These are phyloP conservation scores for Pollenia labialis DNA, from an alignment of 2,888 invertebrate species.

Conservation along the genomic window DNA sequence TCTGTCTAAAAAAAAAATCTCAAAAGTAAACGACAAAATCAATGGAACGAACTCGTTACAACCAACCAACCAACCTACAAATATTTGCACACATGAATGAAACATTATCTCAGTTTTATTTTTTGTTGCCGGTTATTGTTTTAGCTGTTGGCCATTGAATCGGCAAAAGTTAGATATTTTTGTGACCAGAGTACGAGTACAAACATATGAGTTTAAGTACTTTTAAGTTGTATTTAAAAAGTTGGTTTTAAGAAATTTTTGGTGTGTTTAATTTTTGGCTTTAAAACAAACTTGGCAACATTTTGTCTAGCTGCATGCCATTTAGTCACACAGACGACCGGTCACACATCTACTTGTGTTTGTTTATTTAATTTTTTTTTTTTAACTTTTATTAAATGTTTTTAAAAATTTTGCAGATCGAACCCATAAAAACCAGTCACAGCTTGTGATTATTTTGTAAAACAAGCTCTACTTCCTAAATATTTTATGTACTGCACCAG, in stretches of 20 bases:
- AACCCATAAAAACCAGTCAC: slow-evolving; percentile 30
- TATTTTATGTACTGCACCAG: not conserved
- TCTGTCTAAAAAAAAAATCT: slow-evolving; percentile 28
- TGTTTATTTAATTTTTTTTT: not conserved
- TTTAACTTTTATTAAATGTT: not conserved
- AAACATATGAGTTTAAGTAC: slow-evolving; percentile 7
- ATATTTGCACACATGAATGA: slow-evolving; percentile 58
- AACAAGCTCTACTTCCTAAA: slow-evolving; percentile 31
- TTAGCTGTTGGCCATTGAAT: slow-evolving; percentile 19
- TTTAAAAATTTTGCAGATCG: slow-evolving; percentile 4
- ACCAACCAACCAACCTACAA: not conserved
- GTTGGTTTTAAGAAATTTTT: slow-evolving; percentile 12
- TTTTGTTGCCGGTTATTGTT: not conserved
- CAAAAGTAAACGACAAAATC: slow-evolving; percentile 27
- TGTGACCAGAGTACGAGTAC: not conserved
- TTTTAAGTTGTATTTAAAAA: not conserved
- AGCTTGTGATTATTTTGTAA: slow-evolving; percentile 44
- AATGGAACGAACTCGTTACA: slow-evolving; percentile 15
- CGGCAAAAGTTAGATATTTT: slow-evolving; percentile 25
- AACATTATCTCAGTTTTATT: slow-evolving; percentile 24
- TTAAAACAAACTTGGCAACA: slow-evolving; percentile 62
- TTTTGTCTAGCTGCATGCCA: slow-evolving; percentile 57
- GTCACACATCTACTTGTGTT: not conserved
- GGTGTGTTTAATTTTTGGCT: slow-evolving; percentile 59
- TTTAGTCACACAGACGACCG: not conserved